These are phyloP conservation scores for Lydus trimaculatus DNA, from an alignment of 2,888 invertebrate genomes.

Conservation along the genomic window DNA sequence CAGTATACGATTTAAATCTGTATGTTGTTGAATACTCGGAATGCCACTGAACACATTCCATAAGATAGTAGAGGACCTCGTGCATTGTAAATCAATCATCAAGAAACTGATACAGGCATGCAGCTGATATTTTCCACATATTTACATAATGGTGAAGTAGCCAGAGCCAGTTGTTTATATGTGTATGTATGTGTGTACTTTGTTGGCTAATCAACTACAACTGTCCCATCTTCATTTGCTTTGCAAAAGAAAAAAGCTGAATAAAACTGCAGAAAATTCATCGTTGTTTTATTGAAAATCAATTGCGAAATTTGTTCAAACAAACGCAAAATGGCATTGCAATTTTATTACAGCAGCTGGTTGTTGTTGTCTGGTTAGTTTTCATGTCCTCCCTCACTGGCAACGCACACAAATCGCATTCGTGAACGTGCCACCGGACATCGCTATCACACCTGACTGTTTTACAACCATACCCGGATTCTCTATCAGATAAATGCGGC, in stretches of 20 bases:
- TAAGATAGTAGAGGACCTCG: constrained; percentile 35
- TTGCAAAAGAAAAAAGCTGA: no score
- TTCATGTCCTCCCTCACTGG: constrained; percentile 35
- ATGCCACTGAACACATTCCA: constrained; percentile 47
- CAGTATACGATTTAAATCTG: constrained; percentile 31
- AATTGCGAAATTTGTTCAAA: background rate
- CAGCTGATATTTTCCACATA: constrained; percentile 43
- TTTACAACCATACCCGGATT: constrained; percentile 36
- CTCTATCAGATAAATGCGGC: background rate
- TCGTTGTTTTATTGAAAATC: background rate
- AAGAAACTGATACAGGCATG: constrained; percentile 47
- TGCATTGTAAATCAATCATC: constrained; percentile 51
- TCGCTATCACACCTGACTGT: constrained; percentile 42
- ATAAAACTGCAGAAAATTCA: no score
- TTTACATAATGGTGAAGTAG: constrained; percentile 50
- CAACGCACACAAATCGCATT: constrained; percentile 43
- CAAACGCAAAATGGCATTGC: constrained; percentile 9
- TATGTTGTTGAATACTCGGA: constrained; percentile 40
- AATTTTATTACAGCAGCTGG: constrained; percentile 19
- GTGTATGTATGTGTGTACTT: background rate
- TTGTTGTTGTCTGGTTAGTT: constrained; percentile 28
- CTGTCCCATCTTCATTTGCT: constrained; percentile 45
- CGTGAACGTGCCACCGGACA: constrained; percentile 47
- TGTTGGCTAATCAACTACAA: constrained; percentile 16
- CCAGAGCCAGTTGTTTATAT: constrained; percentile 33